phyloP scores from a whole-genome alignment of 2,888 invertebrate genomes.

The Agelastica alni region DNA sequence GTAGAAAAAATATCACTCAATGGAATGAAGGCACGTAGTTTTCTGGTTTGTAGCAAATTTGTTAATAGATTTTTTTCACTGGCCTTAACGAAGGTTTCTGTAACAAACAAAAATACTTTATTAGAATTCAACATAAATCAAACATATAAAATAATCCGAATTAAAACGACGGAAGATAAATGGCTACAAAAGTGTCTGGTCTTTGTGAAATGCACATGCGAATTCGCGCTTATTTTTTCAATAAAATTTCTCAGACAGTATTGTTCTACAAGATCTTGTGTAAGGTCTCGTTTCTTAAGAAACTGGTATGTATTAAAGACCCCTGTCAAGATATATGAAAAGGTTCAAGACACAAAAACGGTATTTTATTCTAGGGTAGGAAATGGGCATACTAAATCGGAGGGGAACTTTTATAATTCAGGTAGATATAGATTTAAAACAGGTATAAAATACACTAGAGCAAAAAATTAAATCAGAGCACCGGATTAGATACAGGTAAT shows the following conservation, averaged over 20 bases:
- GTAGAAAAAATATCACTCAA: slow-evolving; percentile 51
- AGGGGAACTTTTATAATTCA: slow-evolving; percentile 40
- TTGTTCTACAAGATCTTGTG: slow-evolving; percentile 43
- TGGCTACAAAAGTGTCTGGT: slow-evolving; percentile 7
- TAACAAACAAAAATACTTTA: slow-evolving; percentile 41
- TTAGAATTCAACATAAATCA: slow-evolving; percentile 22
- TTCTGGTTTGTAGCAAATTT: slow-evolving; percentile 34
- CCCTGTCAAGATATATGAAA: slow-evolving; percentile 42
- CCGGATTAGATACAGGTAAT: slow-evolving; percentile 23
- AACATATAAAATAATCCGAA: slow-evolving; percentile 30
- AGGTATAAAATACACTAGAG: slow-evolving; percentile 40
- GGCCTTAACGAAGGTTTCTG: slow-evolving; percentile 45
- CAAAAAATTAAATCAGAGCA: slow-evolving; percentile 13
- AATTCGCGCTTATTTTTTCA: slow-evolving; percentile 38
- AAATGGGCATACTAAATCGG: slow-evolving; percentile 37
- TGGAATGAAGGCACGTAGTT: slow-evolving; percentile 54
- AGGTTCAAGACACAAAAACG: slow-evolving; percentile 43
- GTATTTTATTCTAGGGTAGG: slow-evolving; percentile 44
- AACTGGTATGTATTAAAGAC: slow-evolving; percentile 40
- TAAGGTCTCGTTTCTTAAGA: slow-evolving; percentile 38
- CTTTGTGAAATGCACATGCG: slow-evolving; percentile 12
- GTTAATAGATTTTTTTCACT: slow-evolving; percentile 41
- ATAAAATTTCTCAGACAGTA: slow-evolving; percentile 45
- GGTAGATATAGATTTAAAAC: slow-evolving; percentile 43
- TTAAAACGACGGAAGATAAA: slow-evolving; percentile 9